Conservation (phyloP, 1,140 invertebrate genomes). For the Drosophila truncata region DNA sequence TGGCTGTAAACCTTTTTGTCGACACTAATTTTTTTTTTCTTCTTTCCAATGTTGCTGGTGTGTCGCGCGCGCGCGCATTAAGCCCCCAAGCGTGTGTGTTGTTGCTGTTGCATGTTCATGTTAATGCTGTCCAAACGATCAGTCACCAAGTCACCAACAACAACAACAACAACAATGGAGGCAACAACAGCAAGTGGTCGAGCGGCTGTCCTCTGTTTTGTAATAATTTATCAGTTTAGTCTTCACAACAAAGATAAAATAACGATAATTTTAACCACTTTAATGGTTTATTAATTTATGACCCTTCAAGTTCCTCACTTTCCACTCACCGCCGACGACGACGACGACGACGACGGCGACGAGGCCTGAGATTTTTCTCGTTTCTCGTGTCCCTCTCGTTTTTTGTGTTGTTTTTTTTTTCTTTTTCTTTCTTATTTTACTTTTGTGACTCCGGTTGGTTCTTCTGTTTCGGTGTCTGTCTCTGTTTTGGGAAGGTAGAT, state of each 20-base stretch:
- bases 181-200: constrained; percentile 38
- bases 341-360: constrained; percentile 1
- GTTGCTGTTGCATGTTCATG: constrained; percentile 74
- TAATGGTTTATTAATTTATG: constrained; percentile 86
- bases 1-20: constrained; percentile 84
- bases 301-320: constrained; percentile 85
- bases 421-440: constrained; percentile 7
- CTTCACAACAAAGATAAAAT: constrained; percentile 84
- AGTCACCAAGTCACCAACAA: constrained; percentile 64
- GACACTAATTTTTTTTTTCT: constrained; percentile 81
- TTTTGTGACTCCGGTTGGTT: constrained; percentile 30
- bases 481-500: constrained; percentile 56
- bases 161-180: constrained; percentile 8
- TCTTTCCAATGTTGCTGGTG: constrained; percentile 41
- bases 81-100: constrained; percentile 70
- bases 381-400: constrained; percentile 33
- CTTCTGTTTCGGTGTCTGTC: constrained; percentile 15
- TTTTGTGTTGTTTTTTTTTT: constrained; percentile 24
- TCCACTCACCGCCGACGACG: constrained; percentile 69
- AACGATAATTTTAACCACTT: constrained; percentile 85
- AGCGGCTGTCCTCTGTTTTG: constrained; percentile 81
- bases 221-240: constrained; percentile 85
- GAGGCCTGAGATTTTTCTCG: constrained; percentile 67
- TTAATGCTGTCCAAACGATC: constrained; percentile 82
- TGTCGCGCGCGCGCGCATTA: constrained; percentile 77